Evolutionary conservation across 1,140 invertebrate genomes (phyloP), one percentile per base, ranked within the genome.

Genomic region (Drosophila subobscura): DNA sequence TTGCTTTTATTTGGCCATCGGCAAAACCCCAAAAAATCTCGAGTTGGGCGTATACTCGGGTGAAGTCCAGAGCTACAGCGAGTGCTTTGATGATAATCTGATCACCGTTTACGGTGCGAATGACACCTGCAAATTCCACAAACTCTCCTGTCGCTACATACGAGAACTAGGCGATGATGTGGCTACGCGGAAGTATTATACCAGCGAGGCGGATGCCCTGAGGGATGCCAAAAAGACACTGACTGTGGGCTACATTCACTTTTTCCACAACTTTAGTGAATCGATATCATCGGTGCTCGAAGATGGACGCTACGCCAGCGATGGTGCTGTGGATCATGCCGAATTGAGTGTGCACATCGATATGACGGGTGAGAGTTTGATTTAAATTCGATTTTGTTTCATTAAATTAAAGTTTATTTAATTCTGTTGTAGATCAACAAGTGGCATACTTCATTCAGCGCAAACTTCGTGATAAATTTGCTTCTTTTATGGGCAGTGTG

Each of bases 1-100:
- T 4, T 92, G 96, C 1, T 98, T 98, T 90, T 96, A 97, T 91
- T 73, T 95, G 29, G 94, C 96, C 10, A 94, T 98, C 51, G 97
- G 97, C 5, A 93, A 94, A 23, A 95, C 97, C 70, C 96, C 96
- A 0, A 93, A 93, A 56, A 93, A 94, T 41, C 92, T 98, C 0
- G 92, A 92, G 12, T 74, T 98, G 10, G 97, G 94, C 0, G 92
- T 98, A 0, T 94, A 97, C 2, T 97, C 97, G 77, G 92, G 95
- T 1, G 97, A 97, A 91, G 92, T 93, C 3, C 68, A 85, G 0
- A 83, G 72, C n/a, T 93, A 72, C 44, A 40, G 65, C 1, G 79
- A 84, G 20, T 92, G 91, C 49, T 91, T 86, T 4, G 73, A 90
- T 51, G 64, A 70, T 0, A 86, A 74, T 23, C 67, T 92, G 37